These are phyloP conservation scores for Furcifer pardalis DNA, from an alignment of 2,797 vertebrate genomes.

Conservation along the genomic window DNA sequence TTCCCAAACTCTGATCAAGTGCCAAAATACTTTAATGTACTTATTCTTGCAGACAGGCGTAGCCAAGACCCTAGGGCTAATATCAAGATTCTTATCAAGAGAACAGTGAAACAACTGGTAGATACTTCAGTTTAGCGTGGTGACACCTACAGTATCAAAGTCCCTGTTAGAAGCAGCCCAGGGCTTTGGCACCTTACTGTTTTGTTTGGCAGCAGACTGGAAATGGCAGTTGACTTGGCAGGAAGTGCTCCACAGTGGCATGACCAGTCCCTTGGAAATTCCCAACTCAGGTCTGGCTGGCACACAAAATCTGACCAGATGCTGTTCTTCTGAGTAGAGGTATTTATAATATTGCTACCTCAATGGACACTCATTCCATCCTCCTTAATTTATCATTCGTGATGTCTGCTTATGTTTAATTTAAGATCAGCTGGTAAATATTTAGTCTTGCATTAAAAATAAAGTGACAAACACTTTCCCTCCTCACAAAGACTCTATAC, in stretches of 20 bases:
- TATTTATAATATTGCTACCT: slow-evolving; percentile 49
- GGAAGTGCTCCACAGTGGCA: slow-evolving; percentile 20
- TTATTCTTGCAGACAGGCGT: not conserved
- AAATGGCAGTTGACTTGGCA: not conserved
- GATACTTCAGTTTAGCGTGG: slow-evolving; percentile 1
- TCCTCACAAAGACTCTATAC: slow-evolving; percentile 44
- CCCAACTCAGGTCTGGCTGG: slow-evolving; percentile 21
- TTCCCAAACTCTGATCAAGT: too few relatives aligned
- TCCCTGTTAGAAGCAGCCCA: slow-evolving; percentile 16
- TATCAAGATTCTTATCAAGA: not conserved
- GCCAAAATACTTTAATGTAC: too few relatives aligned
- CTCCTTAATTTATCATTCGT: slow-evolving; percentile 49
- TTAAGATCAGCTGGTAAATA: slow-evolving; percentile 70
- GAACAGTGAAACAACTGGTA: not conserved
- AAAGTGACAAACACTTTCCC: slow-evolving; percentile 52
- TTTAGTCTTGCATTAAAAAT: slow-evolving; percentile 68
- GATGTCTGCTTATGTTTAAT: slow-evolving; percentile 68
- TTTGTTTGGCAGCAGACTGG: not conserved
- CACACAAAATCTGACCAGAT: slow-evolving; percentile 31
- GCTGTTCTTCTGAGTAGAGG: slow-evolving; percentile 33
- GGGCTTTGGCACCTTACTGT: not conserved
- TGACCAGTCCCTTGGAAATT: slow-evolving; percentile 1
- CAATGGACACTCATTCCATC: slow-evolving; percentile 26
- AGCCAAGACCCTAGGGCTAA: not conserved
- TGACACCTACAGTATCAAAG: not conserved